Conservation (phyloP, 2,797 vertebrate species). For the Rhinatrema bivittatum region DNA sequence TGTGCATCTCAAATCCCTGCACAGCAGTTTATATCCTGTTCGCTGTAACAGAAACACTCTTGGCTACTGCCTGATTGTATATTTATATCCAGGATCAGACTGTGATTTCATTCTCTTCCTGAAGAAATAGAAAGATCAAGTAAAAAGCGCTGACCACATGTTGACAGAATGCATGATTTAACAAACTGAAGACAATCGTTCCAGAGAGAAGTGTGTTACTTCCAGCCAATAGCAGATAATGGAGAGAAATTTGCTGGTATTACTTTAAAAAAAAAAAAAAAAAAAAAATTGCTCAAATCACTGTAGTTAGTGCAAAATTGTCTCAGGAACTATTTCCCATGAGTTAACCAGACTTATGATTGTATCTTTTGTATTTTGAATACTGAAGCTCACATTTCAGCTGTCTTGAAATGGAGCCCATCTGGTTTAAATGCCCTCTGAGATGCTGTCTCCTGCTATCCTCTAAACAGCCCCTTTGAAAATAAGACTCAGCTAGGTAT, state of each 20-base stretch:
- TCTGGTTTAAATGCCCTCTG: constrained; percentile 59
- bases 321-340: constrained; percentile 68
- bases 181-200: constrained; percentile 65
- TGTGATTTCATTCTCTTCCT: constrained; percentile 56
- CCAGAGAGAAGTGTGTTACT: constrained; percentile 73
- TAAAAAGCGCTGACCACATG: constrained; percentile 67
- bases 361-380: constrained; percentile 68
- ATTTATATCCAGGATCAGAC: constrained; percentile 56
- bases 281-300: constrained; percentile 76
- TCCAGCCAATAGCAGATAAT: constrained; percentile 71
- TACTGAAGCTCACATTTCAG: constrained; percentile 58
- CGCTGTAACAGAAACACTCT: constrained; percentile 35
- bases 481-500: too few relatives aligned
- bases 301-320: constrained; percentile 75
- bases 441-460: constrained; percentile 41
- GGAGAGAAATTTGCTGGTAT: constrained; percentile 73
- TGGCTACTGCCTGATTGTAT: constrained; percentile 47
- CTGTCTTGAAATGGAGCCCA: constrained; percentile 43
- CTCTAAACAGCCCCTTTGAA: constrained; percentile 27
- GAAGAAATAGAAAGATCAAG: constrained; percentile 59
- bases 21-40: constrained; percentile 34
- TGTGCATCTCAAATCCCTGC: constrained; percentile 28
- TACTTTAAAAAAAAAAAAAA: constrained; percentile 76
- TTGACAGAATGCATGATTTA: constrained; percentile 70
- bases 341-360: constrained; percentile 69